Base-by-base conservation (phyloP, 2,888 invertebrate species). In the Anaspis maculata region DNA sequence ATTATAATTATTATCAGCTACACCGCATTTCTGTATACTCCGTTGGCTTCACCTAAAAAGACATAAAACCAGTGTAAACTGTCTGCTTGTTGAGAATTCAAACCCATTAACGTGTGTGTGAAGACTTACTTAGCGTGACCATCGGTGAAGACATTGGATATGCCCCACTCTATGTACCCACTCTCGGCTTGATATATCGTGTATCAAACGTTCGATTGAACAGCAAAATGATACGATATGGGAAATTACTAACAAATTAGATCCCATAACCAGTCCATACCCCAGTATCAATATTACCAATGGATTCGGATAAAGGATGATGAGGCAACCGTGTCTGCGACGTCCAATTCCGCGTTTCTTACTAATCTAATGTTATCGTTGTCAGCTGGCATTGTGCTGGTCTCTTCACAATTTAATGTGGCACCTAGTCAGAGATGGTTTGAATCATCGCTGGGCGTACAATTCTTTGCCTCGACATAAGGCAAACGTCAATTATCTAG, bases 171-270 rank as follows among this genome's bases (percentile, higher is more conserved):
- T n/a, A n/a, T n/a, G n/a, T n/a, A n/a, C n/a, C n/a, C n/a, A 33
- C 30, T 34, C 34, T 37, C 31, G 42, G 21, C 30, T 30, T 37
- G 30, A 26, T 36, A 48, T 52, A 52, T 52, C 48, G 44, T 34
- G 49, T 52, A 42, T 46, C 48, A 38, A 41, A 45, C 44, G 45
- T 56, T 51, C 49, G 55, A 56, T 57, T 52, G 51, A 53, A 48
- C 54, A 50, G 51, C 52, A 52, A 52, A 56, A 54, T 57, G 58
- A 62, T 60, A 61, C 61, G 58, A 61, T 63, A 61, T 64, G 64
- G 59, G 62, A 63, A 62, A 60, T 62, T 62, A 58, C 55, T 55
- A 55, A 56, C 58, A 58, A 59, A 62, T 62, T 61, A 61, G 53
- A 48, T 62, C 61, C 57, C 61, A 61, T 57, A 60, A 59, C 55